These are phyloP conservation scores for human DNA, from an alignment of 2,113 vertebrate species.

Conservation along the genomic window DNA sequence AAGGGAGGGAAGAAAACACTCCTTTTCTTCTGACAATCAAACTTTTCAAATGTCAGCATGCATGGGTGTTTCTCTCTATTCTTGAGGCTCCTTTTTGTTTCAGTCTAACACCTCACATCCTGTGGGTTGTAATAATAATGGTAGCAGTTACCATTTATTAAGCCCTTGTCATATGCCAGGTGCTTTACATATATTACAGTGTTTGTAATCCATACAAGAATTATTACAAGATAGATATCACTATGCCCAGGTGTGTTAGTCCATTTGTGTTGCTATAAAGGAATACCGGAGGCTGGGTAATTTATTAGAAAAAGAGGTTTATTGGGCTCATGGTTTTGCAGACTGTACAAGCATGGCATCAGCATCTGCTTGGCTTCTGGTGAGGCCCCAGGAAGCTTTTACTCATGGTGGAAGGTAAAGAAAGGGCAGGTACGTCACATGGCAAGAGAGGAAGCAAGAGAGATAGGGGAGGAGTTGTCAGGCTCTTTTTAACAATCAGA, in stretches of 20 bases:
- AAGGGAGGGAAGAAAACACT: not conserved
- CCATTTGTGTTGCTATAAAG: too few species aligned
- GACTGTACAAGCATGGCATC: too few species aligned
- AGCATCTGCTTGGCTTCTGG: too few species aligned
- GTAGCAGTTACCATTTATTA: not conserved
- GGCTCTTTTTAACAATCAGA: too few species aligned
- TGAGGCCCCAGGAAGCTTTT: too few species aligned
- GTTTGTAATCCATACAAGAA: not conserved
- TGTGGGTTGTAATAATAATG: not conserved
- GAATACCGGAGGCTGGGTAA: too few species aligned
- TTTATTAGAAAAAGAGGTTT: too few species aligned
- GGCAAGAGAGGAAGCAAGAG: too few species aligned
- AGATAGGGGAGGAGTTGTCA: too few species aligned
- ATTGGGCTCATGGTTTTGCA: too few species aligned
- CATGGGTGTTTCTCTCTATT: not conserved
- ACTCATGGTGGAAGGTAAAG: too few species aligned
- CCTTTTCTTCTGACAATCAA: not conserved
- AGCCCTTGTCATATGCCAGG: not conserved
- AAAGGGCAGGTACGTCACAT: too few species aligned
- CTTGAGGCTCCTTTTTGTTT: not conserved
- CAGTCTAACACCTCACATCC: not conserved
- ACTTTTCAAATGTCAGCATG: constrained; percentile 30
- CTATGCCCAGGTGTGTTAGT: not conserved
- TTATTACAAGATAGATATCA: not conserved
- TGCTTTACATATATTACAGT: not conserved